Conservation (phyloP, 2,113 vertebrate species). For the Paedocypris sp. region DNA sequence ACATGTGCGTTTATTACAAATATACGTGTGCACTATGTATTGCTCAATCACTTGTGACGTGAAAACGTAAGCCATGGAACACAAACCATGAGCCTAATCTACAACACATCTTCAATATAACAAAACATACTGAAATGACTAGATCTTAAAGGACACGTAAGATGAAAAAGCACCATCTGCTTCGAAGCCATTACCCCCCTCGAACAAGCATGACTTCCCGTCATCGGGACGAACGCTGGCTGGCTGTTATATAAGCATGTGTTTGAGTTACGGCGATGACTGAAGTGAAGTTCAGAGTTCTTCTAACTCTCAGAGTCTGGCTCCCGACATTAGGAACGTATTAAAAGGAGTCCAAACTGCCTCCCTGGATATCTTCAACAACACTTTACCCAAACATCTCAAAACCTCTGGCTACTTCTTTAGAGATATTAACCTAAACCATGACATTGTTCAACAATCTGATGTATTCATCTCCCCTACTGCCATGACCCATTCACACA, state of each 20-base stretch:
- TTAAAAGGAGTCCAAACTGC: constrained; percentile 13
- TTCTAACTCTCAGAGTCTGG: constrained; percentile 18
- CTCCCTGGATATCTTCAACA: constrained; percentile 13
- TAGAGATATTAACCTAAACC: not conserved
- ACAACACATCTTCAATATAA: not conserved
- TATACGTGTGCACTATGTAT: constrained; percentile 6
- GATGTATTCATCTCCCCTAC: not conserved
- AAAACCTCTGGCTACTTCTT: constrained; percentile 13
- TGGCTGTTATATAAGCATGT: constrained; percentile 19
- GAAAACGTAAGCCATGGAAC: not conserved
- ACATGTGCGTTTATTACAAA: constrained; percentile 4
- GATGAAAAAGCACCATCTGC: constrained; percentile 3
- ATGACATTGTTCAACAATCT: not conserved
- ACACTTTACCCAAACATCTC: constrained; percentile 17
- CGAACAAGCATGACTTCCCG: constrained; percentile 4
- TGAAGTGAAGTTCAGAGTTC: constrained; percentile 2
- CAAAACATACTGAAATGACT: not conserved
- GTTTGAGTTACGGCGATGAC: constrained; percentile 26
- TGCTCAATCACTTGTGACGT: constrained; percentile 24
- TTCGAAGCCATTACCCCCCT: not conserved
- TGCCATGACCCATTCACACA: not conserved
- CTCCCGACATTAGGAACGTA: constrained; percentile 32
- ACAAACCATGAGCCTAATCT: not conserved
- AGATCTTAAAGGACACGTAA: not conserved
- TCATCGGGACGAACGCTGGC: constrained; percentile 4